phyloP scores from a whole-genome alignment of 1,140 invertebrate genomes.

The Solenopsis fugax region DNA sequence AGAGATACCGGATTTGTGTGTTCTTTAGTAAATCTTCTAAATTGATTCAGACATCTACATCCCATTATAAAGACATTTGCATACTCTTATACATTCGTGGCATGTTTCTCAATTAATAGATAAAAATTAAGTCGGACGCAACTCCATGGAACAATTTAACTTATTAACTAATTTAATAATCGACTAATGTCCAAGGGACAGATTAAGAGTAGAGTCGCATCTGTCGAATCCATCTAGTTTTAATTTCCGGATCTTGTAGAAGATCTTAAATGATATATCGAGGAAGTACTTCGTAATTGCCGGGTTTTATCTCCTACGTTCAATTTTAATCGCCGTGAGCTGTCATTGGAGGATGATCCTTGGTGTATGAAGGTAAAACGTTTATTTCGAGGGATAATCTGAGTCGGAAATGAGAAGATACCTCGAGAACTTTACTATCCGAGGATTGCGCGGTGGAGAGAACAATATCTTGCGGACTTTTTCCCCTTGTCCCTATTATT shows the following conservation, averaged over 20 bases:
- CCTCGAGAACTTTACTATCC: slow-evolving; percentile 22
- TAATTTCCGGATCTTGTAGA: slow-evolving; percentile 32
- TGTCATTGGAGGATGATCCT: slow-evolving; percentile 64
- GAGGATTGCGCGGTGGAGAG: neutral
- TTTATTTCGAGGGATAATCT: slow-evolving; percentile 68
- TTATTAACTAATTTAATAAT: neutral
- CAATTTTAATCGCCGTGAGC: slow-evolving; percentile 49
- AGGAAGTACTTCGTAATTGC: slow-evolving; percentile 33
- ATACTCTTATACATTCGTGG: neutral
- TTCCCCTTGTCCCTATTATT: slow-evolving; percentile 60
- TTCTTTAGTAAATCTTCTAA: slow-evolving; percentile 4
- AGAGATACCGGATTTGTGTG: slow-evolving; percentile 14
- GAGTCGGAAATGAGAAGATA: slow-evolving; percentile 66
- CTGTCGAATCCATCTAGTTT: slow-evolving; percentile 2
- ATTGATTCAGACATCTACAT: slow-evolving; percentile 21
- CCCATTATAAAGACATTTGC: slow-evolving; percentile 16
- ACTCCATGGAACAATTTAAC: neutral
- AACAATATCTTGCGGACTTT: slow-evolving; percentile 24
- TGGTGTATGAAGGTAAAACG: slow-evolving; percentile 59
- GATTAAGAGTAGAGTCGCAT: slow-evolving; percentile 19
- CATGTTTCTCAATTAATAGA: neutral
- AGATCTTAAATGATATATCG: slow-evolving; percentile 49
- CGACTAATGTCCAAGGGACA: neutral
- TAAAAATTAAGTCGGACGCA: neutral
- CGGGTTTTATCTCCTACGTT: slow-evolving; percentile 34